Base-by-base conservation (phyloP, 2,113 vertebrate genomes). In the Ptyas mucosa region DNA sequence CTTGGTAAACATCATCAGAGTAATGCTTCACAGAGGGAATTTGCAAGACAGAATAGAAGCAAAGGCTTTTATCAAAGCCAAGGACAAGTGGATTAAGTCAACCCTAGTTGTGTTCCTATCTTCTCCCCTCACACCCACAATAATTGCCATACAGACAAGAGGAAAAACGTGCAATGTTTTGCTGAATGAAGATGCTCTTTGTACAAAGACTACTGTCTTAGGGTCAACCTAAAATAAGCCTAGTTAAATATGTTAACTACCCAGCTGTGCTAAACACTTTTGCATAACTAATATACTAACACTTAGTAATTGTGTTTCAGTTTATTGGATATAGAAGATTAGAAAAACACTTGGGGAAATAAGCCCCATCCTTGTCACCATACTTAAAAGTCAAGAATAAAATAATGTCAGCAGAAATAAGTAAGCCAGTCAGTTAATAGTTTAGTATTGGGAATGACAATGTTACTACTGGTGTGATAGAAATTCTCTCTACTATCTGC, bases 11-110 rank as follows among this genome's bases (percentile, higher is more conserved):
- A 24, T 23, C 20, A 12, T 5, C 9, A 6, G 0, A 0, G 57
- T 2, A 49, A 93, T 26, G 1, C 46, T 93, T 93, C 49, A 53
- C 81, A 58, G n/a, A 18, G 55, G 55, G 43, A 90, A 86, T 90
- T 89, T 64, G 55, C 26, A 29, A 85, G 39, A 69, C 24, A 18
- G 14, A n/a, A 87, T 8, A 81, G 49, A 21, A 53, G 54, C 39
- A 24, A 18, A 85, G 54, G 26, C 4, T 18, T 26, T 9, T 34
- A 1, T 8, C 26, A 51, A 20, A n/a, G 88, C 2, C 18, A 8
- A 49, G n/a, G 69, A 24, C 12, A 34, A 53, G 14, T 0, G 2
- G 12, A 14, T 69, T 21, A 3, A 46, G 12, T 53, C 0, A 0
- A 8, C 0, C 43, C 49, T 43, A 46, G 10, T 2, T 81, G 51